Evolutionary conservation across 37 sponge, comb jelly and placozoan species (phyloP).

Genomic region (Halisarca cf. caerulea): DNA sequence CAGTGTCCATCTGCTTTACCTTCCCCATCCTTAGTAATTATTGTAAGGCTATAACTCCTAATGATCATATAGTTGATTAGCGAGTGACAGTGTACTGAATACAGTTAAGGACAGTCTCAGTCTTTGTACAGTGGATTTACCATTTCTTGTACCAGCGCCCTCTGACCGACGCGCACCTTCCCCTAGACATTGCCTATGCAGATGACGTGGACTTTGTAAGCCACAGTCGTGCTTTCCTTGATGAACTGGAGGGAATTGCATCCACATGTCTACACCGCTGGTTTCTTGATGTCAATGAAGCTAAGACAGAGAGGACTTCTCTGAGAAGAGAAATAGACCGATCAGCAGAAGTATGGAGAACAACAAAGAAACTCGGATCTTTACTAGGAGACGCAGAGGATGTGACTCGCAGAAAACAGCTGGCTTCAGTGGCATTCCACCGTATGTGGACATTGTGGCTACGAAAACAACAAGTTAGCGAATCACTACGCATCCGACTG

Average conservation of each 20-base stretch:
- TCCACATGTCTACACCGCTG: conserved; percentile 13
- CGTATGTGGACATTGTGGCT: conserved; percentile 15
- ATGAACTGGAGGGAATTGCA: conserved; percentile 1
- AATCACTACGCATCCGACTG: background rate
- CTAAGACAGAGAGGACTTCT: background rate
- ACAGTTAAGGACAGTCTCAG: too few species aligned
- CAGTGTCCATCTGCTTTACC: too few species aligned
- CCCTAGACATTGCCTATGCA: conserved; percentile 34
- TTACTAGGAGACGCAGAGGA: conserved; percentile 23
- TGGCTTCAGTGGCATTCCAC: conserved; percentile 21
- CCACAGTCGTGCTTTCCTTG: conserved; percentile 18
- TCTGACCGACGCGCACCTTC: conserved; percentile 13
- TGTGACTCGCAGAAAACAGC: conserved; percentile 9
- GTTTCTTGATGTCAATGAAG: conserved; percentile 28
- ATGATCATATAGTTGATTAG: too few species aligned
- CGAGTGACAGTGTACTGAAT: too few species aligned
- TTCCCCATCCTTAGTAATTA: too few species aligned
- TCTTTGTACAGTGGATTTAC: too few species aligned
- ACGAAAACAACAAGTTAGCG: background rate
- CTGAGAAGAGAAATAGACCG: background rate
- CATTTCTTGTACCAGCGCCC: too few species aligned
- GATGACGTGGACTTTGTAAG: conserved; percentile 29
- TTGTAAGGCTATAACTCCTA: too few species aligned
- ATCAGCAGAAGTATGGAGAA: conserved; percentile 18
- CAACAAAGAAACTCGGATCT: conserved; percentile 33